Evolutionary conservation across 2,888 invertebrate species (phyloP), one percentile per base, ranked within the genome.

Genomic region (Eumacrocentrus americanus): DNA sequence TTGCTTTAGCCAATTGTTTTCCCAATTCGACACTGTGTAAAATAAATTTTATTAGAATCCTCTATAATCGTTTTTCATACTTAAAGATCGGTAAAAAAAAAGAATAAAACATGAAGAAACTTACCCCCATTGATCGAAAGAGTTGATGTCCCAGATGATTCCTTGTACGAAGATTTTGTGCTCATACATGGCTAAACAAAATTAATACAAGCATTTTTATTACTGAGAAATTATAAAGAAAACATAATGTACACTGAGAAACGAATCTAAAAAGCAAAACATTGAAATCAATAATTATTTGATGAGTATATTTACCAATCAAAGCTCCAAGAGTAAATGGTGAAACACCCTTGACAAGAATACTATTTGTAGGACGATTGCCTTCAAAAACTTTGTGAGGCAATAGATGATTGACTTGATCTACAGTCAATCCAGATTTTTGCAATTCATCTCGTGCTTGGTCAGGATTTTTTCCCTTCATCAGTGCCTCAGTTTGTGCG

Each of bases 151-250:
- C 99, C 99, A 99, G 74, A 99, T 92, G 47, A 95, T 89, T 42
- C 99, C 99, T 81, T 99, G 99, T 0, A 92, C 91, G 84, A 99
- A 99, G 73, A 99, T 99, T 83, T 99, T 99, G 82, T 98, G 98
- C 81, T 99, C 99, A 81, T 99, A 99, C 84, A 95, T 87, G 0
- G 95, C 98, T 94, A 83, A 47, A 83, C 83, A 64, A 52, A 14
- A 59, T 52, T 46, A 42, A 48, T 12, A 57, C 22, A 12, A 18
- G 9, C 40, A 38, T 34, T 9, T 34, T n/a, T n/a, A n/a, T n/a
- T n/a, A n/a, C n/a, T n/a, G n/a, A n/a, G n/a, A n/a, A n/a, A n/a
- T n/a, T n/a, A n/a, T n/a, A n/a, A n/a, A n/a, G n/a, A n/a, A n/a
- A n/a, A n/a, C n/a, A n/a, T n/a, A n/a, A n/a, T n/a, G n/a, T n/a